Evolutionary conservation across 2,113 vertebrate genomes (phyloP).

Genomic region (Ondatra zibethicus): DNA sequence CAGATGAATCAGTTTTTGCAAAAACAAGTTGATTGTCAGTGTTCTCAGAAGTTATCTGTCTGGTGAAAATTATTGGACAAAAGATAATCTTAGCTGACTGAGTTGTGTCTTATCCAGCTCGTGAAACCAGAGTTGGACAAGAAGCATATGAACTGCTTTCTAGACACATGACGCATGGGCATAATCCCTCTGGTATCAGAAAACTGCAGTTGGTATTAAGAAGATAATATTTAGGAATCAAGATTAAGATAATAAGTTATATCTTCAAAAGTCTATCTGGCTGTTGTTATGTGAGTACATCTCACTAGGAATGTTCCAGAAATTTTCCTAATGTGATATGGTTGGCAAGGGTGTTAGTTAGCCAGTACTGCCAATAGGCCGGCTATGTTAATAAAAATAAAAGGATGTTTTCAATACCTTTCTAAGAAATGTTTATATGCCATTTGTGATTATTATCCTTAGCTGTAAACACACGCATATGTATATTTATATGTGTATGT

Average conservation of each 20-base stretch:
- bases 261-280: constrained; percentile 19
- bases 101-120: constrained; percentile 19
- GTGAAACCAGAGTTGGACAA: constrained; percentile 46
- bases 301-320: constrained; percentile 20
- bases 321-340: background rate
- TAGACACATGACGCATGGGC: background rate
- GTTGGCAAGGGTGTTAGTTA: background rate
- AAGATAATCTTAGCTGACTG: constrained; percentile 30
- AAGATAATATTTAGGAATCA: constrained; percentile 28
- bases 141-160: background rate
- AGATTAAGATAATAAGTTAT: constrained; percentile 31
- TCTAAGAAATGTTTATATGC: background rate
- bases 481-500: too few species aligned
- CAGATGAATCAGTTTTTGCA: constrained; percentile 31
- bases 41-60: constrained; percentile 44
- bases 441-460: background rate
- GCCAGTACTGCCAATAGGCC: background rate
- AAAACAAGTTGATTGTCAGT: constrained; percentile 5
- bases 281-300: background rate
- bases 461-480: background rate
- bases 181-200: background rate
- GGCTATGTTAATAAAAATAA: background rate
- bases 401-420: background rate
- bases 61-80: constrained; percentile 37
- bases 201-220: constrained; percentile 8